These are phyloP conservation scores for Drosophila pseudotakahashii DNA, from an alignment of 2,888 invertebrate species.

Conservation along the genomic window DNA sequence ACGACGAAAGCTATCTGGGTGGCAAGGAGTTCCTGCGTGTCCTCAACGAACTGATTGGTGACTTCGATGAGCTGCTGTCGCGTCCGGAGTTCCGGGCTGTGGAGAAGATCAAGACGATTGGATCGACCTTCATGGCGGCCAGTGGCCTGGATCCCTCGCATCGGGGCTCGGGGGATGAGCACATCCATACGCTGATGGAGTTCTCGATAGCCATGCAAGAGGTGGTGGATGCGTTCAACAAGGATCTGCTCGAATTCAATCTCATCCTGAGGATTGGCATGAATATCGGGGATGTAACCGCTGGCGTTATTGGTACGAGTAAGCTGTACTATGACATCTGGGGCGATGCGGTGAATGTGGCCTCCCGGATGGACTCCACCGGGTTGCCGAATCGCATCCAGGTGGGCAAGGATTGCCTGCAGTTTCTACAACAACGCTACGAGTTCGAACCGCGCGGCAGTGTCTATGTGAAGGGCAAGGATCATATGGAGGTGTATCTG, in stretches of 20 bases:
- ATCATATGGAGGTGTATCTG: constrained; percentile 96
- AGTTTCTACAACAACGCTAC: constrained; percentile 89
- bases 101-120: constrained; percentile 99
- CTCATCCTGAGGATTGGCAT: constrained; percentile 94
- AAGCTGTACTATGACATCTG: constrained; percentile 99
- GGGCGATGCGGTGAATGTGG: constrained; percentile 99
- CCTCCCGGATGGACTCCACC: constrained; percentile 98
- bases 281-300: constrained; percentile 97
- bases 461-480: constrained; percentile 98
- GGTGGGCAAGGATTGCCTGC: constrained; percentile 90
- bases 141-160: constrained; percentile 95
- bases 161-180: constrained; percentile 88
- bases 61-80: constrained; percentile 96
- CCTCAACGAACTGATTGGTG: constrained; percentile 97
- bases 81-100: constrained; percentile 92
- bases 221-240: constrained; percentile 94
- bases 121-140: constrained; percentile 98
- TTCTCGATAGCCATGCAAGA: constrained; percentile 96
- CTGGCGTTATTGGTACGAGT: constrained; percentile 97
- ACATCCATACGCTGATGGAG: constrained; percentile 95
- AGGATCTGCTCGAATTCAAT: constrained; percentile 95
- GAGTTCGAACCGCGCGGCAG: constrained; percentile 96
- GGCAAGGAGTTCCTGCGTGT: constrained; percentile 97
- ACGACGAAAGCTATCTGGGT: constrained; percentile 97
- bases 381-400: constrained; percentile 94